Evolutionary conservation across 2,113 vertebrate species (phyloP).

Genomic region (Cathartes aura): DNA sequence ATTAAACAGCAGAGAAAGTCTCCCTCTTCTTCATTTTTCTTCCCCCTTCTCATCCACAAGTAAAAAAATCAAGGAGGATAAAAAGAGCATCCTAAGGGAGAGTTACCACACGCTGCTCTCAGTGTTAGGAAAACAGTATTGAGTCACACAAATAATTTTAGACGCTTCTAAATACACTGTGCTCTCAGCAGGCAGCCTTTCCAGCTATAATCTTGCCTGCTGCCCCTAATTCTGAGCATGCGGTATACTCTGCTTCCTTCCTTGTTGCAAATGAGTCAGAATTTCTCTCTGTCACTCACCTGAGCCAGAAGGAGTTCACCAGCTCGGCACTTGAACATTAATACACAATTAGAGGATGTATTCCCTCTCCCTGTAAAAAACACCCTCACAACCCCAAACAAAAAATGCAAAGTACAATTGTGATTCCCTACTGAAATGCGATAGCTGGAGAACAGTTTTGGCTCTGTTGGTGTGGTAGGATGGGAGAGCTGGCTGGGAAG

Average conservation of each 20-base stretch:
- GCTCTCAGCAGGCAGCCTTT: slow-evolving; percentile 44
- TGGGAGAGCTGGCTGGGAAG: neutral
- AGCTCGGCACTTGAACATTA: neutral
- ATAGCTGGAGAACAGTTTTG: neutral
- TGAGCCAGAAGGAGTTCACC: neutral
- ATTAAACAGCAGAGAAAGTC: neutral
- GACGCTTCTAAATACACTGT: slow-evolving; percentile 47
- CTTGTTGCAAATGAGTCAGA: slow-evolving; percentile 20
- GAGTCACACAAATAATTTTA: slow-evolving; percentile 63
- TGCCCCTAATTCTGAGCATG: slow-evolving; percentile 31
- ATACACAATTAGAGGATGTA: neutral
- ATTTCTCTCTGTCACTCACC: slow-evolving; percentile 8
- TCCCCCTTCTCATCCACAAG: neutral
- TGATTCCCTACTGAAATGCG: neutral
- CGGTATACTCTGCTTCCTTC: neutral
- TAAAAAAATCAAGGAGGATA: neutral
- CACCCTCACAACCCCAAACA: neutral
- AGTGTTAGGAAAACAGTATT: slow-evolving; percentile 41
- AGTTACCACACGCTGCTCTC: slow-evolving; percentile 42
- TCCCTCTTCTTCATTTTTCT: neutral
- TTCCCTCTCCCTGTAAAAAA: neutral
- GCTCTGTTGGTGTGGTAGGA: neutral
- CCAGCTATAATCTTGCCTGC: slow-evolving; percentile 15
- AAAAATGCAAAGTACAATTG: neutral
- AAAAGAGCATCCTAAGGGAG: slow-evolving; percentile 56